Conservation (phyloP, 2,888 invertebrate genomes). For the Scaptodrosophila latifasciaeformis region DNA sequence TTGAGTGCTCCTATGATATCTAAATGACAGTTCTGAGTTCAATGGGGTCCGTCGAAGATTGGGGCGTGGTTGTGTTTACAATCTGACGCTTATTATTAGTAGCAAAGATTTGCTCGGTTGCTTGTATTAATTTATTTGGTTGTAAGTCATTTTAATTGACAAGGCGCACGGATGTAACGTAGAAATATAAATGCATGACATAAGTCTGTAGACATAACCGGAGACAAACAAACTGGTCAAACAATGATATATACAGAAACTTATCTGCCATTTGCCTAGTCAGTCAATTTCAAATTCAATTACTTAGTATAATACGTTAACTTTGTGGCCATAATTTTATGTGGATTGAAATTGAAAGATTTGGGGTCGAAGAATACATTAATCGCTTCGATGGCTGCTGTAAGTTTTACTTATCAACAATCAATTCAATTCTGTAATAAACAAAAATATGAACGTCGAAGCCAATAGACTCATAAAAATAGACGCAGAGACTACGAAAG, state of each 20-base stretch:
- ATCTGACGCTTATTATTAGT: conserved; percentile 26
- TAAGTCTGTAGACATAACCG: too few species aligned
- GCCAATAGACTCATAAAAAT: conserved; percentile 5
- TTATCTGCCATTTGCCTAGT: too few species aligned
- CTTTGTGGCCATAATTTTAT: too few species aligned
- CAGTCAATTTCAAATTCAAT: too few species aligned
- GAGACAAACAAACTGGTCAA: too few species aligned
- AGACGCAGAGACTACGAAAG: not conserved
- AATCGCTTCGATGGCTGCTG: too few species aligned
- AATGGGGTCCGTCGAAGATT: conserved; percentile 3
- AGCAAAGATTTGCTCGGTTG: conserved; percentile 42
- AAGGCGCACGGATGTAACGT: conserved; percentile 56
- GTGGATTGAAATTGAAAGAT: too few species aligned
- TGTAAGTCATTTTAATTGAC: conserved; percentile 48
- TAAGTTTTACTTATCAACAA: conserved; percentile 54
- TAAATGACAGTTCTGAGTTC: conserved; percentile 21
- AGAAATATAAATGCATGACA: conserved; percentile 44
- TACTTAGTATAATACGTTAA: too few species aligned
- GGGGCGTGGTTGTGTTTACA: conserved; percentile 7
- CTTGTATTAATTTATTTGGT: conserved; percentile 57
- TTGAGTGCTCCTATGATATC: conserved; percentile 11
- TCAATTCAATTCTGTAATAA: conserved; percentile 60
- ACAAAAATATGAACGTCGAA: conserved; percentile 63
- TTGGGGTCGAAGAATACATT: too few species aligned
- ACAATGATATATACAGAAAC: too few species aligned